Evolutionary conservation across 2,797 vertebrate genomes (phyloP), one percentile per base, ranked within the genome.

Genomic region (Phylloscopus collybita): DNA sequence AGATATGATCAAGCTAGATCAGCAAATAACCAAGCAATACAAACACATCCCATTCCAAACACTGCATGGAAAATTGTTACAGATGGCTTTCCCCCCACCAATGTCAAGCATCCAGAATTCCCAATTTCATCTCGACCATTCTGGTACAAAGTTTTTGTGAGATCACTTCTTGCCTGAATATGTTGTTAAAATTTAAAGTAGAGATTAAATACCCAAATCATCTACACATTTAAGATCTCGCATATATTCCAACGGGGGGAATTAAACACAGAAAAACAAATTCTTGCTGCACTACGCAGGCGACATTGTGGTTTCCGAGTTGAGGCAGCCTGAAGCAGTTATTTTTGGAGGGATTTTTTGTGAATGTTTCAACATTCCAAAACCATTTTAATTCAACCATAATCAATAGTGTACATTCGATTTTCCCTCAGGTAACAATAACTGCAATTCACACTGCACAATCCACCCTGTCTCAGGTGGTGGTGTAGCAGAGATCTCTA

Each of bases 221-320:
- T 70, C 40, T 26, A 66, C 16, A 16, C 34, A 66, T 92, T 88
- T 54, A 81, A 75, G 23, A 86, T 50, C 42, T 69, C 4, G 0
- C 16, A 38, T 54, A 6, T 57, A 36, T 73, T 88, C 44, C 62
- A 91, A 38, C 0, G 0, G 3, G 22, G 62, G 14, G 81, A 88
- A 92, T 92, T 72, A 88, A 95, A 90, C 26, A 64, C 53, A 91
- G 93, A 50, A 78, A 88, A 93, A 23, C 79, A 92, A 91, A 92
- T 88, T 90, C 62, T 70, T 90, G 51, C 60, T 64, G 71, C 49
- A 20, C 60, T 76, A 42, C 3, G 3, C 49, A 84, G 86, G 88
- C 72, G 82, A 47, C 47, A 40, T 30, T 80, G 93, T 85, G 88
- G 88, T 91, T 94, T 94, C 70, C 0, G 1, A 69, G 70, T 34